Evolutionary conservation across 2,113 vertebrate species (phyloP).

Genomic region (Tiliqua scincoides): DNA sequence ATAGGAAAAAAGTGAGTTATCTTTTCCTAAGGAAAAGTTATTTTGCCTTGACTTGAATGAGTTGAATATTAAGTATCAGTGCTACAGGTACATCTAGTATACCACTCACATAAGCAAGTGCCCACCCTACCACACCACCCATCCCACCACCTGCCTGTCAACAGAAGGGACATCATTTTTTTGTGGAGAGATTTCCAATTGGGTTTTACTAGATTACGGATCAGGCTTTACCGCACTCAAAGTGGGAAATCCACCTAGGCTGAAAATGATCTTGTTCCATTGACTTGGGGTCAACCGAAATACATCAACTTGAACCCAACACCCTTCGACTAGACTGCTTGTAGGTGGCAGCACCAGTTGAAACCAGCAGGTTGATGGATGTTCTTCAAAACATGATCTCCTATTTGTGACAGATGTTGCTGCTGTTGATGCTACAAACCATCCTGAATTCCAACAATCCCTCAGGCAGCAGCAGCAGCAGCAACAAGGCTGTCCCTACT

Average conservation of each 20-base stretch:
- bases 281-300: background rate
- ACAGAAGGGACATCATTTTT: background rate
- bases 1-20: background rate
- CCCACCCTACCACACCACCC: background rate
- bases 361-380: background rate
- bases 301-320: background rate
- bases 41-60: conserved; percentile 50
- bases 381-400: no score
- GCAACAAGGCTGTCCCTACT: background rate
- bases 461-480: no score
- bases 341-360: background rate
- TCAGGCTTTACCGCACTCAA: background rate
- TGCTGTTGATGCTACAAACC: background rate
- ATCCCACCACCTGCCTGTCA: background rate
- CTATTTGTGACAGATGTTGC: background rate
- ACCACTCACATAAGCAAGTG: background rate
- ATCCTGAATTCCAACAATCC: background rate
- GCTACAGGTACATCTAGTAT: background rate
- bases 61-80: conserved; percentile 18
- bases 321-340: background rate
- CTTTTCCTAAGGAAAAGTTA: conserved; percentile 48
- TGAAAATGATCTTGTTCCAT: background rate
- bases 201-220: background rate
- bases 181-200: background rate
- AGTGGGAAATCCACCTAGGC: background rate